phyloP scores from a whole-genome alignment of 2,113 vertebrate genomes.

The Aptenodytes patagonicus region DNA sequence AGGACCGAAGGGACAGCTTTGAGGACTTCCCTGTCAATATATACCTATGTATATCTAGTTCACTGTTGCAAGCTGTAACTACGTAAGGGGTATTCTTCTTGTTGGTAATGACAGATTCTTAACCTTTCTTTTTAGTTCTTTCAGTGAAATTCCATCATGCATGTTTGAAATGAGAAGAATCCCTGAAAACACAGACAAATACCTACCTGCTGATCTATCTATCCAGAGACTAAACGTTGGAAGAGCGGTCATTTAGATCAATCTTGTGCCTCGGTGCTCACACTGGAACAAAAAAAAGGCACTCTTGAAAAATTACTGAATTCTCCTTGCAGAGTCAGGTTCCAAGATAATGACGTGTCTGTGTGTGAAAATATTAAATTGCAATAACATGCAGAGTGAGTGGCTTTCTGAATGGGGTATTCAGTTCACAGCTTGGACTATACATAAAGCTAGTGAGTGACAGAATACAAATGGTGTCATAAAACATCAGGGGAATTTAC shows the following conservation, averaged over 20 bases:
- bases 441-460: conserved; percentile 86
- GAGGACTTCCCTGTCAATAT: background rate
- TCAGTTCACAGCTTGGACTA: conserved; percentile 80
- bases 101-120: background rate
- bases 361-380: conserved; percentile 99
- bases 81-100: background rate
- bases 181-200: background rate
- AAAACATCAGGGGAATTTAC: conserved; percentile 46
- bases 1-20: background rate
- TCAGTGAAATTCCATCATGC: background rate
- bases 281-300: conserved; percentile 29
- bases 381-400: conserved; percentile 91
- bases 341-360: conserved; percentile 93
- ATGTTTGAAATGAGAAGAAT: background rate
- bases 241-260: conserved; percentile 1
- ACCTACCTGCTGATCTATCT: background rate
- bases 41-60: too few relatives aligned
- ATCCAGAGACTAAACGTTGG: background rate
- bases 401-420: conserved; percentile 89
- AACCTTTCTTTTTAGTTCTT: background rate
- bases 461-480: conserved; percentile 91
- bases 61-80: background rate
- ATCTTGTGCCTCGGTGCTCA: conserved; percentile 25
- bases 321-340: conserved; percentile 86
- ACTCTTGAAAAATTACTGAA: conserved; percentile 78